These are phyloP conservation scores for Hypolimnas misippus DNA, from an alignment of 2,888 invertebrate genomes.

Conservation along the genomic window DNA sequence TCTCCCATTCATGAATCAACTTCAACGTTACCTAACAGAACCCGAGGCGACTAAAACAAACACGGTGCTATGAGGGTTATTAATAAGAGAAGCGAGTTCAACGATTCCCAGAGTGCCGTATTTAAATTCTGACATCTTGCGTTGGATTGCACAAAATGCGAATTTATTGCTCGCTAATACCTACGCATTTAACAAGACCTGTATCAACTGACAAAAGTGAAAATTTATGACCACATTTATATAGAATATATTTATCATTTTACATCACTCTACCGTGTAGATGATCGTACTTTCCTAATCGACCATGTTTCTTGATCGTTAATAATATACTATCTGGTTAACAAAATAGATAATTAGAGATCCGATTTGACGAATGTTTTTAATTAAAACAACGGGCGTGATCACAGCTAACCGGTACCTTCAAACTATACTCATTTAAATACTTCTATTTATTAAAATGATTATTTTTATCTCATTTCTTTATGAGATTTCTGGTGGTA, in stretches of 20 bases:
- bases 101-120: slow-evolving; percentile 69
- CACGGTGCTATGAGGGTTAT: slow-evolving; percentile 74
- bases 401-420: slow-evolving; percentile 50
- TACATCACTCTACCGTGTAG: background rate
- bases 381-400: slow-evolving; percentile 76
- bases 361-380: slow-evolving; percentile 74
- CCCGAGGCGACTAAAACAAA: slow-evolving; percentile 75
- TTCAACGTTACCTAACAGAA: slow-evolving; percentile 79
- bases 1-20: slow-evolving; percentile 83
- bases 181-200: slow-evolving; percentile 37
- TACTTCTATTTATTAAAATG: slow-evolving; percentile 40
- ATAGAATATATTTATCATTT: slow-evolving; percentile 10
- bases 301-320: slow-evolving; percentile 65
- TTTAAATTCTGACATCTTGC: slow-evolving; percentile 67
- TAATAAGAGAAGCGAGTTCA: slow-evolving; percentile 81
- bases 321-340: slow-evolving; percentile 60
- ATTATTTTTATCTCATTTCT: slow-evolving; percentile 38
- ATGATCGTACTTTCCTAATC: slow-evolving; percentile 50
- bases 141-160: slow-evolving; percentile 54
- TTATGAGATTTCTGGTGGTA: slow-evolving; percentile 34
- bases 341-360: slow-evolving; percentile 64
- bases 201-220: slow-evolving; percentile 3
- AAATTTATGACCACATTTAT: slow-evolving; percentile 20
- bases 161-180: slow-evolving; percentile 35
- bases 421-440: slow-evolving; percentile 50